These are phyloP conservation scores for Neolamprologus kungweensis DNA, from an alignment of 2,113 vertebrate genomes.

Conservation along the genomic window DNA sequence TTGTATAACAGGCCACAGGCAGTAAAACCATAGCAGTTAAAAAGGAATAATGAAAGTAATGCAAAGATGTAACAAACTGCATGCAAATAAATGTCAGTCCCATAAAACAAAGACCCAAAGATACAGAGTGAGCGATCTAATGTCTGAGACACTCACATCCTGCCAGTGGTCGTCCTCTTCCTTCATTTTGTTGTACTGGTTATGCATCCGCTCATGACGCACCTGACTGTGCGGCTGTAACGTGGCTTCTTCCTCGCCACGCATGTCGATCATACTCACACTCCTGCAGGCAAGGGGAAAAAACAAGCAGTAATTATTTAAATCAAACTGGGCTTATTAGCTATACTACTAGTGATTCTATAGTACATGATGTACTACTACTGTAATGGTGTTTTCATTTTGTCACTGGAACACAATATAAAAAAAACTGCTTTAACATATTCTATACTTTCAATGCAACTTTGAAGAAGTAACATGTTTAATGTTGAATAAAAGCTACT, in stretches of 20 bases:
- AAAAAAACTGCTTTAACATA: background rate
- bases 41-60: background rate
- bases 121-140: rapidly evolving
- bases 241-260: constrained; percentile 78
- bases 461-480: background rate
- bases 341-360: background rate
- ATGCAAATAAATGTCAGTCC: background rate
- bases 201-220: constrained; percentile 88
- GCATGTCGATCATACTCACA: constrained; percentile 94
- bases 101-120: background rate
- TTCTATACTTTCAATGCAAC: background rate
- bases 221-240: constrained; percentile 85
- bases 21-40: background rate
- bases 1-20: background rate
- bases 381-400: background rate
- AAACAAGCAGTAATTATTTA: background rate
- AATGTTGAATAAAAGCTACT: background rate
- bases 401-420: background rate
- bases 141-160: constrained; percentile 76
- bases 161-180: constrained; percentile 97
- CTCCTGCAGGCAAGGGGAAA: constrained; percentile 69
- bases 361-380: background rate
- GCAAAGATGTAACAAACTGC: background rate
- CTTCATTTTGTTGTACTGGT: constrained; percentile 82
- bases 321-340: background rate